Percentiles rank a stretch among this genome's conserved stretches.
These are phyloP conservation scores for Drepanosiphum platanoidis DNA, from an alignment of 2,888 invertebrate species.

Conservation along the genomic window DNA sequence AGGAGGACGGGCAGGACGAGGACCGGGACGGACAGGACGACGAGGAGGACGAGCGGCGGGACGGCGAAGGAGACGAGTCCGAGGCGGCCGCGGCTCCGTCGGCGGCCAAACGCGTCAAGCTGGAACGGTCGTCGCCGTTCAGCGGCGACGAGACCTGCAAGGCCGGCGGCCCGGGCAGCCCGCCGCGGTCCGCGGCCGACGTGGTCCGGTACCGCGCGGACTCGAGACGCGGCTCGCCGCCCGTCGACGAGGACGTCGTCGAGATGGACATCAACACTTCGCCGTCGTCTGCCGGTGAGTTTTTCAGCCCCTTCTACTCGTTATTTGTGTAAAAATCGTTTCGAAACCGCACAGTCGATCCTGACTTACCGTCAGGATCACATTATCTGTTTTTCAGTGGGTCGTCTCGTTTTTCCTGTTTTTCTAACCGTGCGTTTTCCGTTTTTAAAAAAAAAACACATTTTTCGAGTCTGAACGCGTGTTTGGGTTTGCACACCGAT, in stretches of 20 bases:
- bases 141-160: constrained; percentile 25
- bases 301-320: no score
- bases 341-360: no score
- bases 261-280: constrained; percentile 55
- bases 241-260: constrained; percentile 44
- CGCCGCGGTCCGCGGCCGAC: not conserved
- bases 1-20: not conserved
- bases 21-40: not conserved
- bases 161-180: not conserved
- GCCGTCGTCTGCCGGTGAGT: constrained; percentile 13
- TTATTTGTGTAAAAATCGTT: no score
- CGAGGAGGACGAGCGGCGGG: not conserved
- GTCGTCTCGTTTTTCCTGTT: no score
- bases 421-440: no score
- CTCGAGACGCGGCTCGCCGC: not conserved
- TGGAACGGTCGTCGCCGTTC: constrained; percentile 33
- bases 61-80: not conserved
- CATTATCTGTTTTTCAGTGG: no score
- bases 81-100: not conserved
- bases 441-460: no score
- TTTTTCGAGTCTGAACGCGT: no score
- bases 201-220: not conserved
- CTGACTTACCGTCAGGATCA: no score
- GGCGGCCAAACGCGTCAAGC: constrained; percentile 41
- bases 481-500: no score